These are phyloP conservation scores for Nycticryphes semicollaris DNA, from an alignment of 2,113 vertebrate species.

Conservation along the genomic window DNA sequence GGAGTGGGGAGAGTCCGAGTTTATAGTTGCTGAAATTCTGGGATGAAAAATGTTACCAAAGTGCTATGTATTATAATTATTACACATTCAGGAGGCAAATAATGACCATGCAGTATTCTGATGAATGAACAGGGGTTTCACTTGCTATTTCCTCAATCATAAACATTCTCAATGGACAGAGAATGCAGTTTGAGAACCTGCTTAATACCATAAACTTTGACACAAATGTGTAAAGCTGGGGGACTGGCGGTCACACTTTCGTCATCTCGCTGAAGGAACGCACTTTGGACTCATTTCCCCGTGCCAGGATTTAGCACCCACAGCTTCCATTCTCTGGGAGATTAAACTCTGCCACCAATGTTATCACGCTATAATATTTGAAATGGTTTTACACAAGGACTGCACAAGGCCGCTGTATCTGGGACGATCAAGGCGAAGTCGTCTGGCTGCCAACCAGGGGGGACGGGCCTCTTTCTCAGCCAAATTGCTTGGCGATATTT, in stretches of 20 bases:
- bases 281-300: not conserved
- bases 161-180: not conserved
- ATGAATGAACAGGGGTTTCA: not conserved
- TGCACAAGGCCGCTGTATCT: not conserved
- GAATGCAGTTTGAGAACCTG: not conserved
- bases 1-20: not conserved
- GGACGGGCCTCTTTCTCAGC: not conserved
- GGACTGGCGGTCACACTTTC: not conserved
- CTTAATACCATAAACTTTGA: not conserved
- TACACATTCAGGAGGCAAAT: not conserved
- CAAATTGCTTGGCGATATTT: not conserved
- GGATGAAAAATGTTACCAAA: not conserved
- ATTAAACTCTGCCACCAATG: not conserved
- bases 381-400: not conserved
- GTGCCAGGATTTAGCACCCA: not conserved
- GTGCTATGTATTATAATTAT: not conserved
- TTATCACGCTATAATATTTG: not conserved
- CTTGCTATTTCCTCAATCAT: not conserved
- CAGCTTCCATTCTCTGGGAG: not conserved
- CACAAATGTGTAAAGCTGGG: not conserved
- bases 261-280: not conserved
- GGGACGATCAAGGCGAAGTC: not conserved
- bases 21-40: not conserved
- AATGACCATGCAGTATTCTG: not conserved
- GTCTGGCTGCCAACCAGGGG: not conserved